Base-by-base conservation (phyloP, 2,888 invertebrate genomes). In the Chalcosyrphus nemorum region DNA sequence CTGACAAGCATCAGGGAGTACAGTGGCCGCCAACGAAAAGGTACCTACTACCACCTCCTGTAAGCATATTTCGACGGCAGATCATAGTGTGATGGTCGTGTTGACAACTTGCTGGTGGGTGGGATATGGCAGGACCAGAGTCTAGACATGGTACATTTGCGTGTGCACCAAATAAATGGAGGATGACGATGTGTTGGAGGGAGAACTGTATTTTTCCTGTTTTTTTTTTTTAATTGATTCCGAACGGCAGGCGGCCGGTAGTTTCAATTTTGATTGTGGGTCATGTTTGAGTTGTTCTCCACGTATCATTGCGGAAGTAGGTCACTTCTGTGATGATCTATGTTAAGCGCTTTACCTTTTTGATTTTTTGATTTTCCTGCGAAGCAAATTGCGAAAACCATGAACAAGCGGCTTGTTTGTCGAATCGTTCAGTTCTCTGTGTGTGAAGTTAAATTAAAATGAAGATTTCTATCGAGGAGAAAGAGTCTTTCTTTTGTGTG, bases 141-240 rank as follows among this genome's bases (percentile, higher is more conserved):
- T 81, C 81, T 81, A 81, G 81, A 81, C 81, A 29, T 17, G 50
- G 61, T 61, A 63, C 68, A 68, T 74, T 81, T 70, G 47, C 56
- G 47, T 66, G 57, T 50, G 19, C 21, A 70, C 19, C 54, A 56
- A 15, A 27, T 56, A 29, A 56, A 70, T 38, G 47, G 41, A 52
- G 13, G 38, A 47, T 9, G n/a, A 29, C 38, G 17, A 17, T 47
- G 32, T 54, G 76, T 21, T 47, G 17, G 19, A 35, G 52, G 43
- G 24, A 38, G 29, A 59, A 38, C 47, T 52, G 41, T 72, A n/a
- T n/a, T 68, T 29, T 29, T n/a, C n/a, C n/a, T n/a, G n/a, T 29
- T 27, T 29, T 4, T 29, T 29, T 29, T 29, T 29, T 29, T 47
- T 56, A 77, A 81, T 76, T 70, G 70, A 70, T 75, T 81, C 63